Evolutionary conservation across 1,140 invertebrate species (phyloP), one percentile per base, ranked within the genome.

Genomic region (Zaprionus tsacasi): DNA sequence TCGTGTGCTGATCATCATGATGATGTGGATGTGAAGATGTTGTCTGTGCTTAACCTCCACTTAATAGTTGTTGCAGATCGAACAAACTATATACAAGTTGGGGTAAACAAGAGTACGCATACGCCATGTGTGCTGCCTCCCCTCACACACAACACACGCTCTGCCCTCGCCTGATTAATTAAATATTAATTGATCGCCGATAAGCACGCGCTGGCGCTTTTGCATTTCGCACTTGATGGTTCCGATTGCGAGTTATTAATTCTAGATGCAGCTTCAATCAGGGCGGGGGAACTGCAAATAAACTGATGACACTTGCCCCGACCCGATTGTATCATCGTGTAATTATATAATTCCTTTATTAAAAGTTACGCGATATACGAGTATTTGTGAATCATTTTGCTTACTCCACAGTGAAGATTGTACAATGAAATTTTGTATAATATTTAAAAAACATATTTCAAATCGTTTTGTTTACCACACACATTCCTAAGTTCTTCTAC

Each of bases 161-260:
- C 12, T 33, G 48, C 69, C 57, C 58, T 63, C 58, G 75, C 52
- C 85, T 81, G 81, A 78, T 91, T 91, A 91, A 91, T 91, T 91
- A 91, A 91, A 91, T 87, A 91, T 91, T 91, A 91, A 91, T 91
- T 91, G 89, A 70, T 76, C 67, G 70, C 50, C 77, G 89, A 91
- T 91, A 91, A 86, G 81, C 76, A 66, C 52, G 79, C 72, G 64
- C 55, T 69, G 66, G 45, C 79, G 64, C 79, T 78, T 75, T 76
- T 82, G 33, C 59, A 60, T 66, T 76, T 76, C 55, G 73, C 73
- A 76, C 68, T 71, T 60, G 38, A 27, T n/a, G 27, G 25, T 15
- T 45, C 1, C 13, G 48, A 71, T 76, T 65, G 36, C 58, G 43
- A 67, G 35, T 52, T 43, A 59, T 58, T 55, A 36, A 56, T 38